Percentiles rank a stretch among this genome's conserved stretches.
phyloP scores from a whole-genome alignment of 2,797 vertebrate genomes.

The Borostomias antarcticus region DNA sequence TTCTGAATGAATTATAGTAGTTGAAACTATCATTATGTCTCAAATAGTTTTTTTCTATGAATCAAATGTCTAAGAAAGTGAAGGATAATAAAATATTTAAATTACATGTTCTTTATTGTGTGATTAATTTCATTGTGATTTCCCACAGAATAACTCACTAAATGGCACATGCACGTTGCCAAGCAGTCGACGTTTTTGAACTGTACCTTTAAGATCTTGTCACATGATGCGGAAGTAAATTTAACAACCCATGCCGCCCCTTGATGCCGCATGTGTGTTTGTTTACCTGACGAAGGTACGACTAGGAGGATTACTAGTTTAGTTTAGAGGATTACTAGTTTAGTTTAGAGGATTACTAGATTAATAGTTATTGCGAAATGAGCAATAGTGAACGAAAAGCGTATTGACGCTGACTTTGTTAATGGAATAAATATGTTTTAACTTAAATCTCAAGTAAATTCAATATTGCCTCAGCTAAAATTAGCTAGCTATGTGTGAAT shows the following conservation, averaged over 20 bases:
- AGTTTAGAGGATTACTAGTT: too few species aligned
- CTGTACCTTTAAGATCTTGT: conserved; percentile 4
- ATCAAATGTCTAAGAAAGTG: conserved; percentile 27
- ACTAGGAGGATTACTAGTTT: neutral
- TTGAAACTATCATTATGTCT: conserved; percentile 20
- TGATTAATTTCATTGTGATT: neutral
- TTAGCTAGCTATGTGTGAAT: too few species aligned
- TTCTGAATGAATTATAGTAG: conserved; percentile 20
- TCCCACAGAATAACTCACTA: neutral
- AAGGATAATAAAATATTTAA: conserved; percentile 25
- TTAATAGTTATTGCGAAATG: too few species aligned
- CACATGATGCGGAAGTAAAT: neutral
- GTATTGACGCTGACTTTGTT: too few species aligned
- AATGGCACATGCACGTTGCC: neutral
- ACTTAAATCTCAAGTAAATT: too few species aligned
- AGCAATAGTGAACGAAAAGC: too few species aligned
- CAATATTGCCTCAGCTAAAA: too few species aligned
- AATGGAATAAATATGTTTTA: too few species aligned
- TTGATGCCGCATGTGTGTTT: neutral
- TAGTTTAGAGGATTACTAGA: too few species aligned
- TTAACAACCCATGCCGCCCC: too few species aligned
- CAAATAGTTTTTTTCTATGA: conserved; percentile 38
- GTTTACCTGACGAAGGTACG: neutral
- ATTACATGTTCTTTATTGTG: neutral
- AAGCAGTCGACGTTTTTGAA: neutral